Evolutionary conservation across 2,113 vertebrate genomes (phyloP).

Genomic region (Sporophila hypoxantha): DNA sequence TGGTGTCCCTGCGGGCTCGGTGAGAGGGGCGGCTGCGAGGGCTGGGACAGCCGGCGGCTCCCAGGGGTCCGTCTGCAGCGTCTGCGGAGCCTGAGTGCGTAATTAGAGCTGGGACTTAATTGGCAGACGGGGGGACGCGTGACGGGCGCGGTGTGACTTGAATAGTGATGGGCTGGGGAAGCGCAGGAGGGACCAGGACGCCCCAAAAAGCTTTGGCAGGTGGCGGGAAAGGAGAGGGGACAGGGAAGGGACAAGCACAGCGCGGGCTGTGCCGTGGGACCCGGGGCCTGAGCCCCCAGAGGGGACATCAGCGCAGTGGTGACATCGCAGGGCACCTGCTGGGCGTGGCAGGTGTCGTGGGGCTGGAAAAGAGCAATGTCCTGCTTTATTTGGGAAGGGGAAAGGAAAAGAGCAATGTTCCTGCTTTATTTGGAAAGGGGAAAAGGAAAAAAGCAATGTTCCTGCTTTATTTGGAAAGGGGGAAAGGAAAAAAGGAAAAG

Average conservation of each 20-base stretch:
- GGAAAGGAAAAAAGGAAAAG: too few relatives aligned
- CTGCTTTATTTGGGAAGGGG: neutral
- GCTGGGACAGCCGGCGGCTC: neutral
- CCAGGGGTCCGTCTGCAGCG: neutral
- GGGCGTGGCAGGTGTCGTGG: fast-evolving
- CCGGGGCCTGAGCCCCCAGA: fast-evolving
- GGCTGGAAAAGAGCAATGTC: neutral
- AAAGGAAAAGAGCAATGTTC: too few relatives aligned
- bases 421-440: too few relatives aligned
- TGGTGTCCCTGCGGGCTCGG: fast-evolving
- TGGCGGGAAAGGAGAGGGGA: neutral
- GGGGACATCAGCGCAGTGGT: neutral
- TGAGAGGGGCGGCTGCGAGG: neutral
- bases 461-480: too few relatives aligned
- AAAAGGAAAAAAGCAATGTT: too few relatives aligned
- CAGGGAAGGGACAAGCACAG: neutral
- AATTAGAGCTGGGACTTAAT: constrained; percentile 27
- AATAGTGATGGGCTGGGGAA: neutral
- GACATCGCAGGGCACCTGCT: neutral
- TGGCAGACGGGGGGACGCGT: neutral
- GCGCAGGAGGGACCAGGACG: neutral
- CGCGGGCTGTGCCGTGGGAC: fast-evolving
- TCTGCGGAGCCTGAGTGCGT: neutral
- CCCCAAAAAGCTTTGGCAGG: fast-evolving
- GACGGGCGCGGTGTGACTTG: neutral